Evolutionary conservation across 1,140 invertebrate species (phyloP).

Genomic region (Heliconius hewitsoni): DNA sequence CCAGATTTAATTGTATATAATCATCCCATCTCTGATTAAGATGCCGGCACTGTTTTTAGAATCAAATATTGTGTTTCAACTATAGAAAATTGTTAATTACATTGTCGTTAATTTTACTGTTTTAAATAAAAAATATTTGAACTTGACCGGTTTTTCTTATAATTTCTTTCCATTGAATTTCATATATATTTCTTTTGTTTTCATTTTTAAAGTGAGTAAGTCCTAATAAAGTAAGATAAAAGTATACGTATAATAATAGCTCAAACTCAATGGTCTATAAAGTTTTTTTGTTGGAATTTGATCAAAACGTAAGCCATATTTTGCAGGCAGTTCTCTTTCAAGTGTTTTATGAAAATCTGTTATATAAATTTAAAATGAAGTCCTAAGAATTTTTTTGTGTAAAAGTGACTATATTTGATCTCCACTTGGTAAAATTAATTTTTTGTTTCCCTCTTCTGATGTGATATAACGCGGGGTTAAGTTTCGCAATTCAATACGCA

Average conservation of each 20-base stretch:
- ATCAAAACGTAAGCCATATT: neutral
- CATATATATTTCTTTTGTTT: no score
- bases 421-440: neutral
- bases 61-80: neutral
- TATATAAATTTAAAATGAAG: no score
- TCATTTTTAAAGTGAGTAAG: neutral
- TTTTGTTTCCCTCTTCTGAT: neutral
- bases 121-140: no score
- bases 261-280: neutral
- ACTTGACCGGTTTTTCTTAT: no score
- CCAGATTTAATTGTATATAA: constrained; percentile 11
- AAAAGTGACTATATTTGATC: neutral
- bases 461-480: neutral
- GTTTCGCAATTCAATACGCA: neutral
- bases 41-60: neutral
- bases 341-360: neutral
- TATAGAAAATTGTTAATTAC: neutral
- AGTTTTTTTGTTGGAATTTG: neutral
- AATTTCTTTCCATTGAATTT: no score
- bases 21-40: neutral
- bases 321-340: neutral
- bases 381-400: no score
- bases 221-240: neutral
- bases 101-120: neutral
- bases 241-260: neutral